Percentiles rank a stretch among this genome's conserved stretches.
Evolutionary conservation across 2,888 invertebrate species (phyloP).

Genomic region (Trichogramma dendrolimi): DNA sequence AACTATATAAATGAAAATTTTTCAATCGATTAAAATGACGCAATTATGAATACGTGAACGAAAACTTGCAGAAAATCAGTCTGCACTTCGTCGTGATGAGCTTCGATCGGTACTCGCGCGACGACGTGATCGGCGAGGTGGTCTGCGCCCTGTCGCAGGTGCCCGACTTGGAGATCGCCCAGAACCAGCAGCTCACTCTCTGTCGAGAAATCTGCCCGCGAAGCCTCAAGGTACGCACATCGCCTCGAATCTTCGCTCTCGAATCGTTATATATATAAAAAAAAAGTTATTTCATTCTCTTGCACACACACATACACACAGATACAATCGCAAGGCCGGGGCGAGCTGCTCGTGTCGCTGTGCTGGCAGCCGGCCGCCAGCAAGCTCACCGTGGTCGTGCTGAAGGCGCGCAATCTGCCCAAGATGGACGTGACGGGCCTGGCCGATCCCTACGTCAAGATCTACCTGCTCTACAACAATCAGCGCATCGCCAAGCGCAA

Average conservation of each 20-base stretch:
- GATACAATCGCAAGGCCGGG: constrained; percentile 90
- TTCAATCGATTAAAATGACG: no score
- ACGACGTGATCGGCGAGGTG: constrained; percentile 97
- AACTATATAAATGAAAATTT: not conserved
- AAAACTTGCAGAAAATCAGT: constrained; percentile 67
- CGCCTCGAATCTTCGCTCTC: not conserved
- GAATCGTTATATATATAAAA: not conserved
- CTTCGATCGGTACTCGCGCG: constrained; percentile 83
- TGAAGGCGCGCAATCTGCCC: constrained; percentile 95
- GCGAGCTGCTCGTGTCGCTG: constrained; percentile 90
- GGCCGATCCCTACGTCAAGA: constrained; percentile 96
- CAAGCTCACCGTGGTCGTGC: constrained; percentile 89
- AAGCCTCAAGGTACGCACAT: constrained; percentile 75
- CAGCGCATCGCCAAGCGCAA: constrained; percentile 98
- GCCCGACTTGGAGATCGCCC: constrained; percentile 64
- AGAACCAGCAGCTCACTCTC: constrained; percentile 74
- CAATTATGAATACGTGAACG: no score
- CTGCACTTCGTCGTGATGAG: constrained; percentile 90
- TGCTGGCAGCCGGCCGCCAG: constrained; percentile 98
- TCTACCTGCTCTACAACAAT: constrained; percentile 94
- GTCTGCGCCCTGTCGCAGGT: constrained; percentile 74
- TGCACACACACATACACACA: constrained; percentile 43
- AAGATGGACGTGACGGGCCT: constrained; percentile 97
- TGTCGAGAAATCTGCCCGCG: constrained; percentile 89
- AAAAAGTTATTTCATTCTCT: not conserved